These are phyloP conservation scores for Globicephala melas DNA, from an alignment of 2,113 vertebrate species.

Conservation along the genomic window DNA sequence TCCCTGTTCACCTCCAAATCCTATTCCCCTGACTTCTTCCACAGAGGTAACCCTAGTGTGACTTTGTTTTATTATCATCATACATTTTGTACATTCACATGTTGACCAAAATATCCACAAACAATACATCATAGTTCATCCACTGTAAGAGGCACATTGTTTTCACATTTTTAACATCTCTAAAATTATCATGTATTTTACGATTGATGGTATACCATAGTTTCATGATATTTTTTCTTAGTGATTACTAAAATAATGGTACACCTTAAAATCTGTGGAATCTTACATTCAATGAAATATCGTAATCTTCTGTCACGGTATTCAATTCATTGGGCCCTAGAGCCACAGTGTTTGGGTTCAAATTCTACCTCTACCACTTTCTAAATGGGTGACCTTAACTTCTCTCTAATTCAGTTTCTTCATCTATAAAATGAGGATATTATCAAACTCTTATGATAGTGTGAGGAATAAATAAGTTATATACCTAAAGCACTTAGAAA, in stretches of 20 bases:
- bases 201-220: neutral
- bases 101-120: neutral
- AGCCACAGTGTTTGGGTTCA: neutral
- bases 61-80: neutral
- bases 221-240: neutral
- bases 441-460: neutral
- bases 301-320: neutral
- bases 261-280: neutral
- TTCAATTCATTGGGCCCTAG: neutral
- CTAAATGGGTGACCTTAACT: neutral
- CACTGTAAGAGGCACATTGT: neutral
- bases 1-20: neutral
- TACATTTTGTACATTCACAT: neutral
- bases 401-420: neutral
- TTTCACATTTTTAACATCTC: constrained; percentile 23
- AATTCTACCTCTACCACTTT: neutral
- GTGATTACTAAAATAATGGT: neutral
- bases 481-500: neutral
- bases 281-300: neutral
- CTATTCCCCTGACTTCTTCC: neutral
- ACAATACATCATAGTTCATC: neutral
- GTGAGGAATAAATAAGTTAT: neutral
- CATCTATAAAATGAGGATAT: neutral
- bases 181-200: neutral
- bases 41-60: neutral